Percentiles rank a stretch among this genome's conserved stretches.
These are phyloP conservation scores for Chlorops oryzae DNA, from an alignment of 1,140 invertebrate species.

Conservation along the genomic window DNA sequence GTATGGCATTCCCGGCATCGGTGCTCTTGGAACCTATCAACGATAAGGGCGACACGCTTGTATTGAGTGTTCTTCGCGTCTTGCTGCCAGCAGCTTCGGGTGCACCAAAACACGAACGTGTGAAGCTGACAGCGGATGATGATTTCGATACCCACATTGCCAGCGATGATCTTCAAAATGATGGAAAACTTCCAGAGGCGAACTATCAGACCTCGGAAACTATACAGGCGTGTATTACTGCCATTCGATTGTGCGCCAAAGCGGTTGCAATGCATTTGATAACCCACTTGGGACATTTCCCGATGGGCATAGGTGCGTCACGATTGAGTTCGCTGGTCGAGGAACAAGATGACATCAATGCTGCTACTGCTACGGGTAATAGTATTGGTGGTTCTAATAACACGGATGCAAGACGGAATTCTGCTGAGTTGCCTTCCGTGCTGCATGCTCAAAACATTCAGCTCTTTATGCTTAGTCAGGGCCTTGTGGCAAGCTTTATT, in stretches of 20 bases:
- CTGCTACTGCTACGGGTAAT: slow-evolving; percentile 2
- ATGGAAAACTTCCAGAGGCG: slow-evolving; percentile 41
- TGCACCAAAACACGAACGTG: slow-evolving; percentile 38
- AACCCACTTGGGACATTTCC: slow-evolving; percentile 84
- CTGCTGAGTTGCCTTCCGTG: slow-evolving; percentile 34
- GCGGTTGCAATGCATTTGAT: slow-evolving; percentile 73
- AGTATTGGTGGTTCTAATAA: not conserved
- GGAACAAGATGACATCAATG: slow-evolving; percentile 83
- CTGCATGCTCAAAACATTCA: slow-evolving; percentile 82
- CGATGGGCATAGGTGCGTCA: slow-evolving; percentile 79
- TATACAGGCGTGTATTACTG: slow-evolving; percentile 49
- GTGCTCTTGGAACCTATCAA: slow-evolving; percentile 34
- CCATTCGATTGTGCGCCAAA: slow-evolving; percentile 62
- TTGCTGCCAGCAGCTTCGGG: slow-evolving; percentile 49
- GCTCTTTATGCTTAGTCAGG: slow-evolving; percentile 79
- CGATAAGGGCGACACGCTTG: slow-evolving; percentile 52
- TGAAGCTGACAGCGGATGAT: slow-evolving; percentile 48
- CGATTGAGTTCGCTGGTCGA: slow-evolving; percentile 71
- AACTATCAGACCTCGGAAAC: slow-evolving; percentile 48
- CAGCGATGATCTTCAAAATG: slow-evolving; percentile 57
- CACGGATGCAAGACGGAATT: slow-evolving; percentile 30
- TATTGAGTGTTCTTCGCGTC: slow-evolving; percentile 52
- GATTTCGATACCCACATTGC: slow-evolving; percentile 68
- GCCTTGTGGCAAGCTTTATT: slow-evolving; percentile 83
- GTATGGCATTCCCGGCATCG: slow-evolving; percentile 56